Evolutionary conservation across 2,113 vertebrate genomes (phyloP).

Genomic region (Ovis canadensis): DNA sequence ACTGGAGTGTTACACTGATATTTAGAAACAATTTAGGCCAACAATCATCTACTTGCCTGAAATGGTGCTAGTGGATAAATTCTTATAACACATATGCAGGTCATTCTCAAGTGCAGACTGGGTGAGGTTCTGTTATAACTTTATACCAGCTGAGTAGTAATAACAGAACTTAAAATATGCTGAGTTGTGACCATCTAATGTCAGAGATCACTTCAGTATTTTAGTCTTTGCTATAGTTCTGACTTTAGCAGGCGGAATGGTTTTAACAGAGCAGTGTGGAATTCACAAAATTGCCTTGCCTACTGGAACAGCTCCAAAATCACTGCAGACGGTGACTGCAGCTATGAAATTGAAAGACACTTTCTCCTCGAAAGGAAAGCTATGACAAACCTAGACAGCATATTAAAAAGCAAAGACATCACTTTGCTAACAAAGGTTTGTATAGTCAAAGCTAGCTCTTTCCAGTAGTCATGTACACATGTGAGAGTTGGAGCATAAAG

Average conservation of each 20-base stretch:
- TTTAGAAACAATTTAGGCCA: neutral
- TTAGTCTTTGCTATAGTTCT: neutral
- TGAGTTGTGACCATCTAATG: neutral
- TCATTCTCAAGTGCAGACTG: neutral
- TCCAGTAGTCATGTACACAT: neutral
- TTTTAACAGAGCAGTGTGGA: neutral
- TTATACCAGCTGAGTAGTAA: neutral
- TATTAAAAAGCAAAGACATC: neutral
- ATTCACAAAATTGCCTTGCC: neutral
- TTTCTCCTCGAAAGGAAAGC: neutral
- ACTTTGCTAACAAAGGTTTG: neutral
- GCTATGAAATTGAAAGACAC: neutral
- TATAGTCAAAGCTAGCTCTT: neutral
- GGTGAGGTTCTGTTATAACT: neutral
- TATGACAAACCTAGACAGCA: neutral
- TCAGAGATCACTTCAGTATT: neutral
- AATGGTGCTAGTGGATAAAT: neutral
- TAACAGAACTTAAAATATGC: neutral
- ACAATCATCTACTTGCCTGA: neutral
- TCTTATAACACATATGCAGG: neutral
- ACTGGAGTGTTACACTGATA: neutral
- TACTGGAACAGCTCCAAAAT: neutral
- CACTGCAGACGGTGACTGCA: neutral
- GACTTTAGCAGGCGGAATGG: neutral
- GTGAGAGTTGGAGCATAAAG: neutral